These are phyloP conservation scores for Bubo scandiacus DNA, from an alignment of 2,113 vertebrate genomes.

Conservation along the genomic window DNA sequence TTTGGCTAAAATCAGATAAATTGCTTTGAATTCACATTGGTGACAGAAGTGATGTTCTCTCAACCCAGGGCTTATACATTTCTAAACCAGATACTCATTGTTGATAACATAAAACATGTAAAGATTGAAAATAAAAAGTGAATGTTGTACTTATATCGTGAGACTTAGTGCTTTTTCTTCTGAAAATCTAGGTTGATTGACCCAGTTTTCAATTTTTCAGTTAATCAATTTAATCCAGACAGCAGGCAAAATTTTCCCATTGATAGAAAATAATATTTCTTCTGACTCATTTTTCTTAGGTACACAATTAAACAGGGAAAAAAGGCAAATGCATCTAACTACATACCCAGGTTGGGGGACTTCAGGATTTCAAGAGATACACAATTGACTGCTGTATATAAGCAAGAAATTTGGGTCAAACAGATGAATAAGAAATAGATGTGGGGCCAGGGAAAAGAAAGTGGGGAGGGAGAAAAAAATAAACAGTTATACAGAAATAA, in stretches of 20 bases:
- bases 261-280: conserved; percentile 34
- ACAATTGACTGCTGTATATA: background rate
- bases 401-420: background rate
- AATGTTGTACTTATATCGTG: background rate
- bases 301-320: background rate
- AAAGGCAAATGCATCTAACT: conserved; percentile 7
- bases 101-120: background rate
- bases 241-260: background rate
- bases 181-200: background rate
- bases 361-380: background rate
- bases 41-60: background rate
- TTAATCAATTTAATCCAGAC: background rate
- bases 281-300: conserved; percentile 35
- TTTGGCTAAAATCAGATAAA: background rate
- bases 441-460: background rate
- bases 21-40: background rate
- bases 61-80: background rate
- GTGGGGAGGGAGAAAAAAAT: background rate
- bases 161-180: background rate
- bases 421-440: background rate
- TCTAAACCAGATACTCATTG: background rate
- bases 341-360: background rate
- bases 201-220: background rate
- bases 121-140: background rate
- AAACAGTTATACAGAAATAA: background rate